Conservation (phyloP, 1,140 invertebrate genomes). For the Holcopasites calliopsidis region DNA sequence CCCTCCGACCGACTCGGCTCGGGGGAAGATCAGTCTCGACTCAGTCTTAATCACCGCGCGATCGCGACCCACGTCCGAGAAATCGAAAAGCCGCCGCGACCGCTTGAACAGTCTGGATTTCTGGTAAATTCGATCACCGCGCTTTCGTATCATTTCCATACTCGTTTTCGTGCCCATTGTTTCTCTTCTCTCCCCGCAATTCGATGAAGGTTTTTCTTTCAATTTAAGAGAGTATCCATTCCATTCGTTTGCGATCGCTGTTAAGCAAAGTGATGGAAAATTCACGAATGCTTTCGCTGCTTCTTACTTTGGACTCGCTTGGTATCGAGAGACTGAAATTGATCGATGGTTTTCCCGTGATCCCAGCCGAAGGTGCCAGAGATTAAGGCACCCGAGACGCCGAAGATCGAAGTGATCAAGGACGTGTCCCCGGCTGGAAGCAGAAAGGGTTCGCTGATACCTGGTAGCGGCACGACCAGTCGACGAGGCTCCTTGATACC, state of each 20-base stretch:
- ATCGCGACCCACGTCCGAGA: slow-evolving; percentile 16
- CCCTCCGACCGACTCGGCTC: slow-evolving; percentile 5
- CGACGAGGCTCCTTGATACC: slow-evolving; percentile 91
- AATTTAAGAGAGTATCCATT: no score
- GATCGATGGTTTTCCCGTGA: slow-evolving; percentile 30
- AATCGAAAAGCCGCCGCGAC: neutral
- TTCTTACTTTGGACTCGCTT: neutral
- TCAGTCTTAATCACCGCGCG: slow-evolving; percentile 45
- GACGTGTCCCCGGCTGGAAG: slow-evolving; percentile 86
- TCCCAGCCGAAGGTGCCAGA: slow-evolving; percentile 80
- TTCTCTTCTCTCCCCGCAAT: neutral
- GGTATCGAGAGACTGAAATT: neutral
- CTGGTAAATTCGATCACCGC: slow-evolving; percentile 1
- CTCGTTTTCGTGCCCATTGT: no score
- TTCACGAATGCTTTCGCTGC: neutral
- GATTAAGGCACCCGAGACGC: slow-evolving; percentile 88
- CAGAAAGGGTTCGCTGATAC: slow-evolving; percentile 88
- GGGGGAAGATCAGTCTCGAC: slow-evolving; percentile 51
- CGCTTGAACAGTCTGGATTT: neutral
- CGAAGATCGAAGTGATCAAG: slow-evolving; percentile 91
- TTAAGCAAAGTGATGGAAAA: no score
- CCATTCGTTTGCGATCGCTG: no score
- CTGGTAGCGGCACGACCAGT: slow-evolving; percentile 85
- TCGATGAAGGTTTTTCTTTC: no score
- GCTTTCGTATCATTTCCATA: no score